Evolutionary conservation across 2,797 vertebrate genomes (phyloP).

Genomic region (Caiman crocodilus): DNA sequence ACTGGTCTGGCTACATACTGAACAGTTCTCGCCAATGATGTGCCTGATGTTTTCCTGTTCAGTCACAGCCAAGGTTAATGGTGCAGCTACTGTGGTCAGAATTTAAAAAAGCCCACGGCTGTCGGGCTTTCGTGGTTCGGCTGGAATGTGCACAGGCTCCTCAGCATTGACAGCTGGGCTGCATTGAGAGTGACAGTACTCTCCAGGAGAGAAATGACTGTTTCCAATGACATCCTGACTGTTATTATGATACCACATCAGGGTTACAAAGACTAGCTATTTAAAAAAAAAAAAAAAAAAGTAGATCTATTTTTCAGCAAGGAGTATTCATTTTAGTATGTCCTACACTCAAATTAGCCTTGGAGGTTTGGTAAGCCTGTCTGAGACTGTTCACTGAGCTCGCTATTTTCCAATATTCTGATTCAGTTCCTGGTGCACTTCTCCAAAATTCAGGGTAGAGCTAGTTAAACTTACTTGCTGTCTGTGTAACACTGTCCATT

Average conservation of each 20-base stretch:
- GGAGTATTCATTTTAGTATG: conserved; percentile 17
- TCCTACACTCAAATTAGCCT: neutral
- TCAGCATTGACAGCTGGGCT: neutral
- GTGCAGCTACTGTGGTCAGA: conserved; percentile 3
- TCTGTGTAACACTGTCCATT: neutral
- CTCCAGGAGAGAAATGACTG: conserved; percentile 39
- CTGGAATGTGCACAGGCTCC: accelerated
- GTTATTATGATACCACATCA: conserved; percentile 71
- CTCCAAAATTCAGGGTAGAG: neutral
- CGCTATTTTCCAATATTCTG: neutral
- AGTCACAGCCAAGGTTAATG: conserved; percentile 36
- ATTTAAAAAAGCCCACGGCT: neutral
- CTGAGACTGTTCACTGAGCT: neutral
- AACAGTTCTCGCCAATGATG: neutral
- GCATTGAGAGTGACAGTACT: neutral
- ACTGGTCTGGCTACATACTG: neutral
- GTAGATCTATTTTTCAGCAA: conserved; percentile 61
- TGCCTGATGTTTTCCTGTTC: conserved; percentile 48
- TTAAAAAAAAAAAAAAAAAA: neutral
- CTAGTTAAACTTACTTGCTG: neutral
- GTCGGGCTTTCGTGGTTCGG: neutral
- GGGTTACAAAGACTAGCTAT: conserved; percentile 72
- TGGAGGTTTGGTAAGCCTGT: neutral
- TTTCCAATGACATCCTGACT: conserved; percentile 69
- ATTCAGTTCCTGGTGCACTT: neutral